Evolutionary conservation across 1,140 invertebrate species (phyloP).

Genomic region (Calephelis virginiensis): DNA sequence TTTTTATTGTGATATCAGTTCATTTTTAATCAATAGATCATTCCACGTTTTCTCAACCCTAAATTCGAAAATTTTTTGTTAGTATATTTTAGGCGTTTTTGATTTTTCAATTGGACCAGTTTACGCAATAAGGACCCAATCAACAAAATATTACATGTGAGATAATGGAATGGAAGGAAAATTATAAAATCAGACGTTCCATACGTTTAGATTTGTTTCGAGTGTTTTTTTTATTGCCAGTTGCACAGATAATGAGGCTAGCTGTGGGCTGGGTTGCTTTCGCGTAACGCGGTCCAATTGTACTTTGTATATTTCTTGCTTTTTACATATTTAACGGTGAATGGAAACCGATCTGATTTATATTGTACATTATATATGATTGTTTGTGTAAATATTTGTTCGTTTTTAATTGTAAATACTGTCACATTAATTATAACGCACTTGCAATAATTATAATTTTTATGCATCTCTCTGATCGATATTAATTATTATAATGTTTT

Average conservation of each 20-base stretch:
- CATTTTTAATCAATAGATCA: background rate
- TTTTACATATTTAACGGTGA: background rate
- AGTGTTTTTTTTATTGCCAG: too few relatives aligned
- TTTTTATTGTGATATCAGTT: too few relatives aligned
- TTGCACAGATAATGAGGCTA: too few relatives aligned
- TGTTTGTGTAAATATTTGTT: slow-evolving; percentile 23
- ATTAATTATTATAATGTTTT: slow-evolving; percentile 11
- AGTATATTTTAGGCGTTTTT: background rate
- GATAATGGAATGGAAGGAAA: too few relatives aligned
- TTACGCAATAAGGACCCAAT: too few relatives aligned
- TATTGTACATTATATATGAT: slow-evolving; percentile 23
- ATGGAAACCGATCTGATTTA: slow-evolving; percentile 19
- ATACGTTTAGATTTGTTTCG: too few relatives aligned
- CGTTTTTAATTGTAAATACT: slow-evolving; percentile 25
- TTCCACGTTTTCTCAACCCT: background rate
- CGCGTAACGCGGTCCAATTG: background rate
- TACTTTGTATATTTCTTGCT: background rate
- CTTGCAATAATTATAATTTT: slow-evolving; percentile 20
- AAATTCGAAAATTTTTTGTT: background rate
- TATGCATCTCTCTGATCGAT: slow-evolving; percentile 17
- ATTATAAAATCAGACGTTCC: too few relatives aligned
- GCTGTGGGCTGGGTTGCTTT: too few relatives aligned
- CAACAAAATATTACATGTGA: too few relatives aligned
- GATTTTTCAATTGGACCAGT: background rate
- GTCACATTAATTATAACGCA: slow-evolving; percentile 2